Evolutionary conservation across 2,113 vertebrate species (phyloP).

Genomic region (Carassius auratus): DNA sequence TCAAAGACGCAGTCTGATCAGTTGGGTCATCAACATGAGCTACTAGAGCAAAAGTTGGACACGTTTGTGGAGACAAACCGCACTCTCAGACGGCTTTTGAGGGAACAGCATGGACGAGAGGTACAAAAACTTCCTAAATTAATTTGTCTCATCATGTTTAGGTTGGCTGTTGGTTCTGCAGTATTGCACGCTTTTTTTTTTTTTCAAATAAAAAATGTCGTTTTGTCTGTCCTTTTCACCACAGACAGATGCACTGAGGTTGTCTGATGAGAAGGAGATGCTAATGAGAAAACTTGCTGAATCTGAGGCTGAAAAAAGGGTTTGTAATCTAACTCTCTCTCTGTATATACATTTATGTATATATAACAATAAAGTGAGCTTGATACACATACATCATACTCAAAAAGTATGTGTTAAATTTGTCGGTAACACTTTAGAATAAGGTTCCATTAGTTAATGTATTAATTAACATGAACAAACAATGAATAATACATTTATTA

Average conservation of each 20-base stretch:
- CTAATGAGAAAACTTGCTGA: slow-evolving; percentile 79
- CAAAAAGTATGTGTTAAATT: background rate
- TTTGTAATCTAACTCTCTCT: slow-evolving; percentile 66
- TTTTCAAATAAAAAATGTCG: background rate
- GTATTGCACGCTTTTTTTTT: too few relatives aligned
- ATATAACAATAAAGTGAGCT: background rate
- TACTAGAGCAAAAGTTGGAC: slow-evolving; percentile 85
- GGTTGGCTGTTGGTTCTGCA: background rate
- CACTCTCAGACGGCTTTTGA: slow-evolving; percentile 82
- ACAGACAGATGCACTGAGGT: slow-evolving; percentile 76
- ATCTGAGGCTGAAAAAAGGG: slow-evolving; percentile 83
- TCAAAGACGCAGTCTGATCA: slow-evolving; percentile 77
- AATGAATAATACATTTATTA: too few relatives aligned
- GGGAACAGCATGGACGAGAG: slow-evolving; percentile 81
- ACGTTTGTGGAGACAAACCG: slow-evolving; percentile 87
- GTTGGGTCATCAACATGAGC: slow-evolving; percentile 82
- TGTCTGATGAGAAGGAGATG: slow-evolving; percentile 75
- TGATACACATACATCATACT: background rate
- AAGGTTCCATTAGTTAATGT: too few relatives aligned
- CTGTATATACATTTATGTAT: background rate
- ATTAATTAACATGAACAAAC: too few relatives aligned
- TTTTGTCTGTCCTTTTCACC: slow-evolving; percentile 16
- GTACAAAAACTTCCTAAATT: slow-evolving; percentile 64
- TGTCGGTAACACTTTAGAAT: too few relatives aligned
- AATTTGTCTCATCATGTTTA: background rate